These are phyloP conservation scores for Hydrocynus forskahlii DNA, from an alignment of 2,797 vertebrate genomes.

Conservation along the genomic window DNA sequence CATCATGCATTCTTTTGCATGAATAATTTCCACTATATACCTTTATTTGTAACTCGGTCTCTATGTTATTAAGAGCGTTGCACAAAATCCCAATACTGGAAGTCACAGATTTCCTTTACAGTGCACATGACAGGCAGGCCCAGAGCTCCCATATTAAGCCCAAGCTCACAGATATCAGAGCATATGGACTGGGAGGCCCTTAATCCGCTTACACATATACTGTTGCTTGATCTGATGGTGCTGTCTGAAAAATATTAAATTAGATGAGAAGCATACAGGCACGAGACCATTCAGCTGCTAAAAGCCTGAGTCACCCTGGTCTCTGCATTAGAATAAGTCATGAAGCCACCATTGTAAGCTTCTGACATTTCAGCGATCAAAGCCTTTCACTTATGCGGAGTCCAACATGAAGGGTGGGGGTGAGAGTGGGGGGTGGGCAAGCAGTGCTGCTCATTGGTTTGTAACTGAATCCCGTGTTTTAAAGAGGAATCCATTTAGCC, in stretches of 20 bases:
- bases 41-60: background rate
- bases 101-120: background rate
- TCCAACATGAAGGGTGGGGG: background rate
- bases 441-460: slow-evolving; percentile 13
- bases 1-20: background rate
- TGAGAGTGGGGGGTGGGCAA: slow-evolving; percentile 1
- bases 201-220: slow-evolving; percentile 14
- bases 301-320: background rate
- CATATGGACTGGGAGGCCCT: slow-evolving; percentile 24
- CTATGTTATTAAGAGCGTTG: background rate
- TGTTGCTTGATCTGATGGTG: slow-evolving; percentile 18
- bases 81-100: background rate
- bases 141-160: background rate
- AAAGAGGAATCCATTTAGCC: slow-evolving; percentile 24
- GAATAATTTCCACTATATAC: background rate
- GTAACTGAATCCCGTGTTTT: slow-evolving; percentile 39
- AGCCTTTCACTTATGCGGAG: background rate
- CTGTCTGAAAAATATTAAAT: slow-evolving; percentile 10
- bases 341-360: background rate
- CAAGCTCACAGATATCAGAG: slow-evolving; percentile 7
- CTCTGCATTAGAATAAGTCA: background rate
- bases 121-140: background rate
- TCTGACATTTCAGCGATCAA: slow-evolving; percentile 8
- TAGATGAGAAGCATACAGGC: slow-evolving; percentile 2
- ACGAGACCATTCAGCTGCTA: background rate